Conservation (phyloP, 2,797 vertebrate species). For the Trichosurus vulpecula region DNA sequence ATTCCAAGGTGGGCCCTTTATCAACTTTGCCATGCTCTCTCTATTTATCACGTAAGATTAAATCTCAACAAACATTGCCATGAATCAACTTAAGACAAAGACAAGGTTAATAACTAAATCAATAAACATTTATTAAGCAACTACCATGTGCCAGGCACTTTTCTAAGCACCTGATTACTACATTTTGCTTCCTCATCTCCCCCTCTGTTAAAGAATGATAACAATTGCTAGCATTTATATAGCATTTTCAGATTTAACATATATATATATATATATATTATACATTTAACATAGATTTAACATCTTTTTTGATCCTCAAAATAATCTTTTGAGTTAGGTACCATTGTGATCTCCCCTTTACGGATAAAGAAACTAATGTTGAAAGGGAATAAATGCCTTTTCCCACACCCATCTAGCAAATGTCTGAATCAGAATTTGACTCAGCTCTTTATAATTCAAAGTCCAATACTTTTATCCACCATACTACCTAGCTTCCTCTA, state of each 20-base stretch:
- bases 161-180: neutral
- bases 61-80: neutral
- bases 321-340: neutral
- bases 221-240: neutral
- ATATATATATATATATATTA: too few relatives aligned
- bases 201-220: neutral
- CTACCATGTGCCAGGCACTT: neutral
- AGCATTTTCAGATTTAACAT: too few relatives aligned
- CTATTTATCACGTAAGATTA: neutral
- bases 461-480: neutral
- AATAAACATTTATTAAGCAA: neutral
- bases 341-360: neutral
- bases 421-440: neutral
- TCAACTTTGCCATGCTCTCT: neutral
- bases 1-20: neutral
- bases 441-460: neutral
- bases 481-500: neutral
- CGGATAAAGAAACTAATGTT: neutral
- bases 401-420: neutral
- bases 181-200: neutral
- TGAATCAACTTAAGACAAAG: neutral
- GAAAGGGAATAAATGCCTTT: neutral
- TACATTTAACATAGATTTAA: neutral
- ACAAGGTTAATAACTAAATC: neutral
- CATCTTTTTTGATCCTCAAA: neutral